These are phyloP conservation scores for Seriola dumerili DNA, from an alignment of 2,113 vertebrate species.

Conservation along the genomic window DNA sequence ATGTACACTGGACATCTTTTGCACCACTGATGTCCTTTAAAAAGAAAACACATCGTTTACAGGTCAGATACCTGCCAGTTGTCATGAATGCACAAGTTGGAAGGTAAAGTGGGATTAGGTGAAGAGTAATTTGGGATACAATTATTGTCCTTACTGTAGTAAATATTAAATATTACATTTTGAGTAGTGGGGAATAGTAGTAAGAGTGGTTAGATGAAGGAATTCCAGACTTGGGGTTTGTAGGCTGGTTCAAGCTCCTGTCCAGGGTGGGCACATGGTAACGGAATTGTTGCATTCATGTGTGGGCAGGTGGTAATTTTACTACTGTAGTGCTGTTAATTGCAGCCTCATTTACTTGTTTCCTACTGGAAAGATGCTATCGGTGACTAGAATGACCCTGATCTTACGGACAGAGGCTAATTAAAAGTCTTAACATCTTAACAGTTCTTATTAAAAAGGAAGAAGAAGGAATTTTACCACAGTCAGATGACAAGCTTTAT, in stretches of 20 bases:
- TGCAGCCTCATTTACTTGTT: background rate
- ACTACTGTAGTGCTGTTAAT: background rate
- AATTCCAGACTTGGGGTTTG: background rate
- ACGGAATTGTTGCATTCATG: background rate
- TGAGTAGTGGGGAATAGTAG: background rate
- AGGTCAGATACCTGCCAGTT: background rate
- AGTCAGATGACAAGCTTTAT: background rate
- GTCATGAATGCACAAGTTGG: conserved; percentile 5
- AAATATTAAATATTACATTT: background rate
- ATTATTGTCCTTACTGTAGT: background rate
- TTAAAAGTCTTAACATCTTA: background rate
- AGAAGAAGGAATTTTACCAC: background rate
- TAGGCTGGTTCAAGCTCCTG: background rate
- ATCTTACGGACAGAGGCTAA: background rate
- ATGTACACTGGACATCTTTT: too few relatives aligned
- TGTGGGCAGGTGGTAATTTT: background rate
- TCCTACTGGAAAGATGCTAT: background rate
- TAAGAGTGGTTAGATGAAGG: background rate
- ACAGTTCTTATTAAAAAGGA: background rate
- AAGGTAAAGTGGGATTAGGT: background rate
- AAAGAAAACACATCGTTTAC: background rate
- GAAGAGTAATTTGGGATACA: too few relatives aligned
- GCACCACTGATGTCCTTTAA: too few relatives aligned
- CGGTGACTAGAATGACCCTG: background rate
- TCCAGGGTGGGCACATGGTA: background rate